These are phyloP conservation scores for Conger conger DNA, from an alignment of 2,113 vertebrate species.

Conservation along the genomic window DNA sequence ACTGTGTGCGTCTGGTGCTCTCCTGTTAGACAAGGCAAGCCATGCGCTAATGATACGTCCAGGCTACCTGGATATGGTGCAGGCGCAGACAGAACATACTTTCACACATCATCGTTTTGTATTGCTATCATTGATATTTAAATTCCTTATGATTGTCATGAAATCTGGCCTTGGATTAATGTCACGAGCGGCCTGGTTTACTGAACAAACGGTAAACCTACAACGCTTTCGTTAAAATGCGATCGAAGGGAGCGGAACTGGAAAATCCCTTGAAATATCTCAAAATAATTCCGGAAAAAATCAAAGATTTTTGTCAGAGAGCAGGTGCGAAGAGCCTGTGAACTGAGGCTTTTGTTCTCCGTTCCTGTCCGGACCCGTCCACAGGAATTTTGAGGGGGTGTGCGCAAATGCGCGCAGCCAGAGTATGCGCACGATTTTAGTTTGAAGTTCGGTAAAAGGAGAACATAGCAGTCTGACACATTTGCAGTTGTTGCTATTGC, in stretches of 20 bases:
- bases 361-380: not conserved
- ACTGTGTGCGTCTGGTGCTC: not conserved
- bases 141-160: no score
- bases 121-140: no score
- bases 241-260: not conserved
- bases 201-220: not conserved
- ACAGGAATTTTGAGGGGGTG: not conserved
- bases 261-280: not conserved
- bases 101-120: no score
- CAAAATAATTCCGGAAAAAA: not conserved
- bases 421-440: not conserved
- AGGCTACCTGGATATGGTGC: not conserved
- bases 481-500: not conserved
- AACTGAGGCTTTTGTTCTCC: conserved; percentile 5
- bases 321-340: not conserved
- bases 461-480: not conserved
- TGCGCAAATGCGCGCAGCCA: not conserved
- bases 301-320: not conserved
- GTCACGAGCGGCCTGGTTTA: not conserved
- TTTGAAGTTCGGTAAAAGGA: not conserved
- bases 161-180: no score
- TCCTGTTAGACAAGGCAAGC: not conserved
- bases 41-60: conserved; percentile 9
- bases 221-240: not conserved
- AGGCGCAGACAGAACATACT: not conserved